Evolutionary conservation across 2,113 vertebrate genomes (phyloP).

Genomic region (Climacteris rufus): DNA sequence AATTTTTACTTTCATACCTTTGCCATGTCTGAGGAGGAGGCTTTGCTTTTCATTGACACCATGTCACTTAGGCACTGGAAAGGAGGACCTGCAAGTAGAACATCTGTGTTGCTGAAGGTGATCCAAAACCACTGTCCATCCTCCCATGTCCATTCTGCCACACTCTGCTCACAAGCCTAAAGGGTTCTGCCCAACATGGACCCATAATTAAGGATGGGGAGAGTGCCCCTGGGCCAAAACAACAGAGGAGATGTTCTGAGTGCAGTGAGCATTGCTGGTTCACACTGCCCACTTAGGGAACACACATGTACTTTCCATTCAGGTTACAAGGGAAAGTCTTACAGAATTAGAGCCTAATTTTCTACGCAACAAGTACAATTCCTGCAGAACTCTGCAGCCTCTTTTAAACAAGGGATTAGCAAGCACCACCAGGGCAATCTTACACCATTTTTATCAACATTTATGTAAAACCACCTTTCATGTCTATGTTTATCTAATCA

Average conservation of each 20-base stretch:
- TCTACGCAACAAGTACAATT: background rate
- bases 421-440: background rate
- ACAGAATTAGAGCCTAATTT: background rate
- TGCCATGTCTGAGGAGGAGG: background rate
- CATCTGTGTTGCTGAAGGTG: background rate
- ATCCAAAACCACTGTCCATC: background rate
- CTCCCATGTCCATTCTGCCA: background rate
- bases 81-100: background rate
- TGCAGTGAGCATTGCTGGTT: background rate
- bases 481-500: background rate
- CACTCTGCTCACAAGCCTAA: background rate
- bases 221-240: background rate
- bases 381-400: background rate
- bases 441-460: background rate
- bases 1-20: background rate
- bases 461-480: background rate
- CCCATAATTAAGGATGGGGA: background rate
- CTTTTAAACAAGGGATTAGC: background rate
- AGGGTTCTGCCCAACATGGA: background rate
- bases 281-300: fast-evolving
- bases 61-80: background rate
- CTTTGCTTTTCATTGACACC: background rate
- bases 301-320: background rate
- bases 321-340: background rate
- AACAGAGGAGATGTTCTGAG: background rate